Evolutionary conservation across 2,888 invertebrate species (phyloP), one percentile per base, ranked within the genome.

Genomic region (Phaonia tiefii): DNA sequence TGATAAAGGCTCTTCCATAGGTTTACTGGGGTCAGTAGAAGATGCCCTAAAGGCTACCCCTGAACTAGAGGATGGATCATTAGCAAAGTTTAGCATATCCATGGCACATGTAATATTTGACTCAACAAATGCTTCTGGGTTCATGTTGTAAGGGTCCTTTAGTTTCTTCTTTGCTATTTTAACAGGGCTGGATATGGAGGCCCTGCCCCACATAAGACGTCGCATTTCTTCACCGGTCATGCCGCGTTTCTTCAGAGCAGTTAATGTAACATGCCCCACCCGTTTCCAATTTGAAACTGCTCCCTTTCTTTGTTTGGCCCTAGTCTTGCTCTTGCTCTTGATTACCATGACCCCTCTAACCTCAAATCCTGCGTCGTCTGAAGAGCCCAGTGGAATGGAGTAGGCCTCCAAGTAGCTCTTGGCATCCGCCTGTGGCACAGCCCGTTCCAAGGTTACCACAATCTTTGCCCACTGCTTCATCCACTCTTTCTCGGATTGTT

Each of bases 401-500:
- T 99, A 99, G 86, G 98, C 97, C 90, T 98, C 95, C 54, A 99
- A 93, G 91, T 97, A 98, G 84, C 95, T 94, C 87, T 97, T 96
- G 1, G 98, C 96, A 87, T 98, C 96, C 60, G 96, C 93, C 89
- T 96, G 96, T 0, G 96, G 96, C 58, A 99, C 97, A 0, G 98
- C 98, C 42, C 99, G 92, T 90, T 99, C 99, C 85, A 99, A 89
- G 0, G 98, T 97, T 22, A 99, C 98, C 2, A 99, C 98, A 84
- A 99, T 99, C 92, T 99, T 99, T 0, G 99, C 99, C 98, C 99
- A 99, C 93, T 98, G 98, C 89, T 98, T 98, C 89, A 98, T 96
- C 97, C 98, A 99, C 89, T 99, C 99, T 91, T 99, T 99, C 91
- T 99, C 99, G 42, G 99, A 99, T 89, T 98, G 98, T 89, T 98